These are phyloP conservation scores for Collichthys lucidus DNA, from an alignment of 2,113 vertebrate genomes.

Conservation along the genomic window DNA sequence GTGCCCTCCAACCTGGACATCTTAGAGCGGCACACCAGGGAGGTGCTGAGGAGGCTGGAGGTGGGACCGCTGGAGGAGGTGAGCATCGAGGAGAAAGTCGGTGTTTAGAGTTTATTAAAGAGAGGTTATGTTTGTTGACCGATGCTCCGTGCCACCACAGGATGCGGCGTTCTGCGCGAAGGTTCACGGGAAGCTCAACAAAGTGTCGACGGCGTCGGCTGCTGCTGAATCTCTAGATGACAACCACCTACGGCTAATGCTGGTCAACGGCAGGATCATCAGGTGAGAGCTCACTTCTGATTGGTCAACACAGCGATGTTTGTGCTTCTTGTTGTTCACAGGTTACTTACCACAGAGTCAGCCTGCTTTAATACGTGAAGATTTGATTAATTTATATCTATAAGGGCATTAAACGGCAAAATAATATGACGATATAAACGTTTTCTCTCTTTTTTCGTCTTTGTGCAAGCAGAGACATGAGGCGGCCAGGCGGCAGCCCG, in stretches of 20 bases:
- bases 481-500: conserved; percentile 62
- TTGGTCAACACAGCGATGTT: not conserved
- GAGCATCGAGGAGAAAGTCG: conserved; percentile 24
- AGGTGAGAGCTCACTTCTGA: conserved; percentile 80
- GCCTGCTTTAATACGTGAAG: not conserved
- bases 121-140: not conserved
- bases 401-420: not conserved
- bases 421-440: too few relatives aligned
- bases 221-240: conserved; percentile 89
- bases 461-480: conserved; percentile 66
- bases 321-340: not conserved
- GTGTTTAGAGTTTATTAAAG: not conserved
- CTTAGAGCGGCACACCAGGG: conserved; percentile 94
- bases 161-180: conserved; percentile 86
- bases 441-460: not conserved
- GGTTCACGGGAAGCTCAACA: conserved; percentile 93
- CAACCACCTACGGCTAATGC: conserved; percentile 89
- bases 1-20: conserved; percentile 94
- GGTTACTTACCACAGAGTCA: not conserved
- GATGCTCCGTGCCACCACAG: conserved; percentile 70
- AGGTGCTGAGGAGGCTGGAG: conserved; percentile 94
- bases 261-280: conserved; percentile 96
- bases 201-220: conserved; percentile 92
- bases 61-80: conserved; percentile 93
- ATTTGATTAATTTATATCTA: not conserved